Conservation (phyloP, 2,888 invertebrate genomes). For the Octodonta nipae region DNA sequence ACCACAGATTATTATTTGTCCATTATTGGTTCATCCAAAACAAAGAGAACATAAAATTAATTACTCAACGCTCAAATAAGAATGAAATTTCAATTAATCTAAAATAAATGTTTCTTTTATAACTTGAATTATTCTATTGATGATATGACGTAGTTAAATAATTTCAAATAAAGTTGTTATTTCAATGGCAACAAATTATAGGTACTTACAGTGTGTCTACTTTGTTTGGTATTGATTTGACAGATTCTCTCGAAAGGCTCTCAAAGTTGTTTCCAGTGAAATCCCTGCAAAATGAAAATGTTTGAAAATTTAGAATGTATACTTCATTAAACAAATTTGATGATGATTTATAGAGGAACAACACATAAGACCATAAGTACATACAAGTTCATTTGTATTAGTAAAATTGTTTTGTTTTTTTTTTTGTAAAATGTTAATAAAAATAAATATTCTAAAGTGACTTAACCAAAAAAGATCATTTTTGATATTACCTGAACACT, state of each 20-base stretch:
- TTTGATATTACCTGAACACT: too few species aligned
- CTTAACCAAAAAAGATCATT: too few species aligned
- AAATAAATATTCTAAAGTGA: not conserved
- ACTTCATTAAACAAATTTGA: not conserved
- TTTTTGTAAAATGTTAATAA: not conserved
- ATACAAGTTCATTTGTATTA: slow-evolving; percentile 25
- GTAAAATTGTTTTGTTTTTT: not conserved
- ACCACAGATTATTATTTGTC: too few species aligned
- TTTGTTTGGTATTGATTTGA: slow-evolving; percentile 24
- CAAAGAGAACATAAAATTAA: not conserved
- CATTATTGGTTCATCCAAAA: not conserved
- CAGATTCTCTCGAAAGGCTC: slow-evolving; percentile 25
- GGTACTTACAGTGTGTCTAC: slow-evolving; percentile 36
- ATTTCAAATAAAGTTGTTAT: not conserved
- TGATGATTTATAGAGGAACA: too few species aligned
- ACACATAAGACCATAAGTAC: slow-evolving; percentile 15
- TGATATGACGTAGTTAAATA: not conserved
- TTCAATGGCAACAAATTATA: too few species aligned
- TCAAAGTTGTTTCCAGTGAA: slow-evolving; percentile 37
- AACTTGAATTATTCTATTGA: too few species aligned
- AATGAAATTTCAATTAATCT: not conserved
- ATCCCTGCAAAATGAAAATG: slow-evolving; percentile 30
- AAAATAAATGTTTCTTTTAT: too few species aligned
- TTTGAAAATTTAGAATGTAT: not conserved
- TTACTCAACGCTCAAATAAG: not conserved